Conservation (phyloP, 2,888 invertebrate genomes). For the Ormia ochracea region DNA sequence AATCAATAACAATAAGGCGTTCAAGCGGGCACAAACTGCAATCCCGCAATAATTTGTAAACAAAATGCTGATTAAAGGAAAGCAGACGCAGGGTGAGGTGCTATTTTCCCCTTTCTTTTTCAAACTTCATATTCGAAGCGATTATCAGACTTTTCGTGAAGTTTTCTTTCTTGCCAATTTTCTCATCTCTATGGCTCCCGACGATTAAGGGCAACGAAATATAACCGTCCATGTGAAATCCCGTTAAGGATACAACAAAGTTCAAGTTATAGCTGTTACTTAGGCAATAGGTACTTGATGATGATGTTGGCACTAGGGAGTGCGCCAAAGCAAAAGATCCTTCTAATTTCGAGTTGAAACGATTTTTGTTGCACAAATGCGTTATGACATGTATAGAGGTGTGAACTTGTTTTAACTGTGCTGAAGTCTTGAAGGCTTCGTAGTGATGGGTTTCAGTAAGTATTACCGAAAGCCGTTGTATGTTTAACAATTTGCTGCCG, state of each 20-base stretch:
- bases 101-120: background rate
- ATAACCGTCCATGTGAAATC: slow-evolving; percentile 12
- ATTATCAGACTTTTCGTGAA: background rate
- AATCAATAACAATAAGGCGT: slow-evolving; percentile 6
- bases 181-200: background rate
- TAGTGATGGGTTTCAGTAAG: slow-evolving; percentile 20
- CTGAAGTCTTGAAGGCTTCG: background rate
- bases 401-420: slow-evolving; percentile 18
- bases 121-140: background rate
- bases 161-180: background rate
- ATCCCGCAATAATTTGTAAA: slow-evolving; percentile 41
- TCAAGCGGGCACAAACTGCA: slow-evolving; percentile 8
- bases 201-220: slow-evolving; percentile 13
- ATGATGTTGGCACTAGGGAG: background rate
- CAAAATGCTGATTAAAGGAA: background rate
- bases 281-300: background rate
- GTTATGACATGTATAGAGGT: background rate
- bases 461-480: background rate
- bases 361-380: background rate
- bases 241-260: slow-evolving; percentile 23
- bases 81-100: background rate
- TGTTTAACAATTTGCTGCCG: background rate
- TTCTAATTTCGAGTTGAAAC: slow-evolving; percentile 10
- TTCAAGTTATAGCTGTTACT: slow-evolving; percentile 26
- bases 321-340: slow-evolving; percentile 5